phyloP scores from a whole-genome alignment of 2,113 vertebrate genomes.

The Cyanocitta stelleri region DNA sequence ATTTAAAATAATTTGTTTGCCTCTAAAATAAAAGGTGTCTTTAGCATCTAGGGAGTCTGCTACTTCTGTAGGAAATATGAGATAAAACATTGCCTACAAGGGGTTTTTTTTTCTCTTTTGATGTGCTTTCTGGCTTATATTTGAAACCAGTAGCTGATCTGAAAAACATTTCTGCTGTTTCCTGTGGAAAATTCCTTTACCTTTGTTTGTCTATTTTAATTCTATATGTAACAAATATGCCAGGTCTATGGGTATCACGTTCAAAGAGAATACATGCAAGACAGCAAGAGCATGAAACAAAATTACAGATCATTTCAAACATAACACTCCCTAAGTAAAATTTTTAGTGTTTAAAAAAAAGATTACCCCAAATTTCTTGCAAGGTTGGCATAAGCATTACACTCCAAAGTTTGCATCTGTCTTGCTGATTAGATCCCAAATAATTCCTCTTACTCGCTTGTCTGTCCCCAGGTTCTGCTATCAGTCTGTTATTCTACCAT shows the following conservation, averaged over 20 bases:
- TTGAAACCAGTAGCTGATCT: constrained; percentile 39
- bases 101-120: constrained; percentile 29
- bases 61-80: not conserved
- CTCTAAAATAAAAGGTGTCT: constrained; percentile 36
- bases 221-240: constrained; percentile 8
- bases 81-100: constrained; percentile 42
- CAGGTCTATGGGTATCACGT: constrained; percentile 2
- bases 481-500: not conserved
- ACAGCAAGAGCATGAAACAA: constrained; percentile 15
- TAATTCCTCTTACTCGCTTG: not conserved
- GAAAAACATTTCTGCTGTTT: constrained; percentile 32
- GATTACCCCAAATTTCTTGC: not conserved
- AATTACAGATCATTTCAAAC: constrained; percentile 26
- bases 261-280: constrained; percentile 47
- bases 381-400: not conserved
- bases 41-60: not conserved
- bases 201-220: constrained; percentile 44
- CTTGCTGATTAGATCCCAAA: not conserved
- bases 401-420: not conserved
- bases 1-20: constrained; percentile 51
- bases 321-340: not conserved
- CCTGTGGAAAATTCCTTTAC: constrained; percentile 38
- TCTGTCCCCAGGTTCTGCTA: not conserved
- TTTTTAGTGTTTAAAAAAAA: not conserved
- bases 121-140: constrained; percentile 41